Percentiles rank a stretch among this genome's conserved stretches.
phyloP scores from a whole-genome alignment of 2,888 invertebrate genomes.

The Lasioglossum morio region DNA sequence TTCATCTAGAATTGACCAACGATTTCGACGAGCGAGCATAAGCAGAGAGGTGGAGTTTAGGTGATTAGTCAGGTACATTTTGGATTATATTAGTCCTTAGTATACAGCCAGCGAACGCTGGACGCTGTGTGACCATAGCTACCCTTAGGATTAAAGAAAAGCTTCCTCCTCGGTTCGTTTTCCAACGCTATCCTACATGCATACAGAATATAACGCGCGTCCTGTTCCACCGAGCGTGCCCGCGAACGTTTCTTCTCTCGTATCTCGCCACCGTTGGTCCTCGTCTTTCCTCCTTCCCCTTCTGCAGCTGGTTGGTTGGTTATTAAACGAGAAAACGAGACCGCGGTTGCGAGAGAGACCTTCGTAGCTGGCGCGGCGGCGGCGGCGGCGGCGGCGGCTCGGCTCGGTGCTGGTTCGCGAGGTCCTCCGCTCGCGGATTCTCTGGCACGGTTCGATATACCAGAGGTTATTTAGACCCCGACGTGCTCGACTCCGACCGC shows the following conservation, averaged over 20 bases:
- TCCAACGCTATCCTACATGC: not conserved
- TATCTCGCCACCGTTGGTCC: constrained; percentile 27
- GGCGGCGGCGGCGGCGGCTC: not conserved
- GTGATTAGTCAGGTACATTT: not conserved
- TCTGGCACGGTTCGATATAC: constrained; percentile 68
- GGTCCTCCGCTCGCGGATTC: constrained; percentile 53
- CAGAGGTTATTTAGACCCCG: constrained; percentile 66
- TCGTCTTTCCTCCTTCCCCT: constrained; percentile 29
- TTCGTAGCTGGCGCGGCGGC: constrained; percentile 33
- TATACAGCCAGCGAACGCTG: not conserved
- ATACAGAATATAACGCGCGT: not conserved
- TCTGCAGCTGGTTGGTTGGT: constrained; percentile 28
- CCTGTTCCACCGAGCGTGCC: constrained; percentile 5
- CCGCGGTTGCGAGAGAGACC: constrained; percentile 58
- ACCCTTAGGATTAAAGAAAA: constrained; percentile 9
- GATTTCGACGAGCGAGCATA: not conserved
- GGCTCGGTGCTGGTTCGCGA: constrained; percentile 23
- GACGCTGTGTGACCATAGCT: not conserved
- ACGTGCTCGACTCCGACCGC: constrained; percentile 33
- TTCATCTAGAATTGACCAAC: not conserved
- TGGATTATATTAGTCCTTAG: not conserved
- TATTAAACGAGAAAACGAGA: constrained; percentile 69
- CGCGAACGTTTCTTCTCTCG: constrained; percentile 28
- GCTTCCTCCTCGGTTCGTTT: not conserved
- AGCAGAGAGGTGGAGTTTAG: not conserved